Evolutionary conservation across 2,888 invertebrate genomes (phyloP).

Genomic region (Heliconius hortense): DNA sequence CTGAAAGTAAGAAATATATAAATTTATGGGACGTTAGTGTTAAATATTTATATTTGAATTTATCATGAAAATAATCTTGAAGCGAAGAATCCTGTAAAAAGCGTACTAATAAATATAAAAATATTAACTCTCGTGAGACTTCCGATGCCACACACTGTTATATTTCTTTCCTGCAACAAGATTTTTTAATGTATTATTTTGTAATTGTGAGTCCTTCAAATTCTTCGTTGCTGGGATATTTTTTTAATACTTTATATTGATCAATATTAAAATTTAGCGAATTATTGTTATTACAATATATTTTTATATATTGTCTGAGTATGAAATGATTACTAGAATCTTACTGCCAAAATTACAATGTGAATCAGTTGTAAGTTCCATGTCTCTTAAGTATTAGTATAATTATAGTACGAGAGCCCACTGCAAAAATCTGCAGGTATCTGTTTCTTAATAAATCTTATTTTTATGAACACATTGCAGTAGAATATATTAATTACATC

Average conservation of each 20-base stretch:
- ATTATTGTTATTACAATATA: too few species aligned
- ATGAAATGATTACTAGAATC: too few species aligned
- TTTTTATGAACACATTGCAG: too few species aligned
- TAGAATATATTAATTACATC: too few species aligned
- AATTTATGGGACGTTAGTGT: slow-evolving; percentile 50
- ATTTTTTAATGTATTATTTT: slow-evolving; percentile 6
- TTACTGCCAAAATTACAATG: too few species aligned
- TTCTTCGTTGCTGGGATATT: background rate
- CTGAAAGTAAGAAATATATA: slow-evolving; percentile 74
- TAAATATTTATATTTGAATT: slow-evolving; percentile 23
- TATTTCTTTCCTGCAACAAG: slow-evolving; percentile 65
- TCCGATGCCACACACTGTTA: slow-evolving; percentile 68
- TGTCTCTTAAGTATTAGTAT: too few species aligned
- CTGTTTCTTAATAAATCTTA: too few species aligned
- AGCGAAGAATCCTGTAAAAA: slow-evolving; percentile 47
- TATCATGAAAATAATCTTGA: slow-evolving; percentile 48
- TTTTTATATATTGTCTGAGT: too few species aligned
- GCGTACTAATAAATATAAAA: slow-evolving; percentile 48
- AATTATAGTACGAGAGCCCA: too few species aligned
- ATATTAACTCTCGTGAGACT: slow-evolving; percentile 53
- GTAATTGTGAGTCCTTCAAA: background rate
- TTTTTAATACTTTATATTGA: background rate
- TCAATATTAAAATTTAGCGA: background rate
- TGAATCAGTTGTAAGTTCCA: too few species aligned
- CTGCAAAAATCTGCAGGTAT: too few species aligned